Evolutionary conservation across 2,113 vertebrate species (phyloP), one percentile per base, ranked within the genome.

Genomic region (Sinocyclocheilus anophthalmus): DNA sequence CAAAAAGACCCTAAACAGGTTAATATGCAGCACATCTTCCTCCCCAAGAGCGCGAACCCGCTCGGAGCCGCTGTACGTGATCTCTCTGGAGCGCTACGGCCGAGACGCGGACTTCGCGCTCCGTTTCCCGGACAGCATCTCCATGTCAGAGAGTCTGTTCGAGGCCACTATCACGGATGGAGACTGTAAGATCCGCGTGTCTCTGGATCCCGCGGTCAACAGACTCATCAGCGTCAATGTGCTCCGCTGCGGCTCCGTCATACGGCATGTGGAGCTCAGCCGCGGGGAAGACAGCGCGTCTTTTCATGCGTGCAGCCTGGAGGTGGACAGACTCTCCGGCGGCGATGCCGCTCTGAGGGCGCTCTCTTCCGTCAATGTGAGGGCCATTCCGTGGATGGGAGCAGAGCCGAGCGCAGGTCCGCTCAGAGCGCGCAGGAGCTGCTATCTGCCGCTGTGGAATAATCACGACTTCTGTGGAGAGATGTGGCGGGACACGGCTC

Each of bases 371-470:
- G 80, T 86, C 16, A 24, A 86, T 16, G 72, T 90, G 12, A 85
- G 78, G 39, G 13, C 81, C 0, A 79, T 93, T 12, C 89, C 86
- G 7, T 90, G 90, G 89, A 72, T 88, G 39, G 69, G 84, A 3
- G 24, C 6, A 3, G 77, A 77, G 4, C 90, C 89, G 39, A 90
- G 81, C 22, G 12, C 76, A 7, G 0, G 89, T 18, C 94, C 95
- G 1, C 91, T 95, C 30, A 88, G 92, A 85, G 94, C 95, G 81
- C 91, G 81, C 45, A 87, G 94, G 53, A 91, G 69, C 7, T 80
- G 91, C 5, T 95, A 94, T 10, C 92, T 96, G 0, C 93, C 94
- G 0, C 89, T 94, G 78, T 96, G 95, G 95, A 95, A 95, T 84
- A 93, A 90, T 12, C 87, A 89, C 70, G 94, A 95, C 85, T 92